A percentile compares a stretch with the other conserved stretches of the same genome.
These are phyloP conservation scores for Allobates femoralis DNA, from an alignment of 2,797 vertebrate species.

Conservation along the genomic window DNA sequence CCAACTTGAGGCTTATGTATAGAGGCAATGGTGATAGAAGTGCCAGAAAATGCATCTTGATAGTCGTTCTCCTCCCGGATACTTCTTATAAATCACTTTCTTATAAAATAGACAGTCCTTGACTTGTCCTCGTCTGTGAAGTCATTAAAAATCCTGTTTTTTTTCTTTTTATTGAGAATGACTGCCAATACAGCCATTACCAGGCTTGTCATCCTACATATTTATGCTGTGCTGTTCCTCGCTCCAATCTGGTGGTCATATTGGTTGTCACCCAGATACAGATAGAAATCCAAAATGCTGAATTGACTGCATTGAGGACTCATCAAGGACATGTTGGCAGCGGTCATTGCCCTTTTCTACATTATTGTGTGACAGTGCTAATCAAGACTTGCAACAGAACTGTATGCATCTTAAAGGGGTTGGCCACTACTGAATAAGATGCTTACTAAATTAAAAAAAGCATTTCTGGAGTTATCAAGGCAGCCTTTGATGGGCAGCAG, in stretches of 20 bases:
- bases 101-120: neutral
- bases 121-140: neutral
- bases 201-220: neutral
- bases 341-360: neutral
- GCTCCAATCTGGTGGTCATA: neutral
- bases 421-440: no score
- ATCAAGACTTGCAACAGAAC: neutral
- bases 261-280: neutral
- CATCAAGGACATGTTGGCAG: neutral
- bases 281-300: neutral
- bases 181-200: neutral
- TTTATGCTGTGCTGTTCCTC: neutral
- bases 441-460: no score
- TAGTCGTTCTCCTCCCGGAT: neutral
- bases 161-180: neutral
- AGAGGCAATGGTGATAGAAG: neutral
- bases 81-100: neutral
- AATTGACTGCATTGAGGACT: neutral
- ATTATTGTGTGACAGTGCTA: neutral
- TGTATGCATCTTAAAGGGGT: no score
- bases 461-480: no score
- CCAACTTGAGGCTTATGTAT: neutral
- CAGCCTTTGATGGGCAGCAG: no score
- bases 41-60: neutral
- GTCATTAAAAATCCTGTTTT: neutral